Evolutionary conservation across 1,140 invertebrate species (phyloP), one percentile per base, ranked within the genome.

Genomic region (Anadara kagoshimensis): DNA sequence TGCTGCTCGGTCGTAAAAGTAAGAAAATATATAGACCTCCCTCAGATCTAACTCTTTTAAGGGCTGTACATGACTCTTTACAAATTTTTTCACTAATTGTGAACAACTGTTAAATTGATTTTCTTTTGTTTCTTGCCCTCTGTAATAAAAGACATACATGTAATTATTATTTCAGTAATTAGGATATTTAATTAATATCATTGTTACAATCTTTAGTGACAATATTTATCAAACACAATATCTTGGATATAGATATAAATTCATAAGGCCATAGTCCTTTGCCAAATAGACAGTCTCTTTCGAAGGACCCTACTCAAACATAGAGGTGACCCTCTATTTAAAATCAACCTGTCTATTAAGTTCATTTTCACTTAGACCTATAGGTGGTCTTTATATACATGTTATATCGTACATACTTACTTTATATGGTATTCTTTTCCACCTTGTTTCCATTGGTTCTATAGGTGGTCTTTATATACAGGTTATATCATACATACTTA

Each of bases 1-100:
- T 0, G 93, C 92, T 24, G 95, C 95, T 64, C 95, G 90, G 82
- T 99, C 97, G 88, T 94, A 98, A 88, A 97, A 98, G 88, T 98
- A 98, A 71, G 95, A 97, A 89, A 99, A 97, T 10, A 95, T 94
- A 56, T 22, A 94, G 92, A 69, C 93, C 88, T 11, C 93, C 92
- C 82, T 91, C 88, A 78, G 92, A 89, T 79, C 92, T 88, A 80
- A 89, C 86, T 73, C 90, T 68, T 68, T 86, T 41, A 70, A 77
- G 61, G 79, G 71, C 18, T 69, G 16, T n/a, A 82, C 66, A 24
- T 73, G 56, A 8, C 70, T 41, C 16, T 66, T 44, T 12, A 73
- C 69, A 49, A 78, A 54, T 7, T 24, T 36, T 36, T 53, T 61
- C 5, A 65, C 62, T 24, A 54, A 7, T 11, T 22, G 49, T 24